phyloP scores from a whole-genome alignment of 2,797 vertebrate species.

The Xiphorhynchus erythropygius region DNA sequence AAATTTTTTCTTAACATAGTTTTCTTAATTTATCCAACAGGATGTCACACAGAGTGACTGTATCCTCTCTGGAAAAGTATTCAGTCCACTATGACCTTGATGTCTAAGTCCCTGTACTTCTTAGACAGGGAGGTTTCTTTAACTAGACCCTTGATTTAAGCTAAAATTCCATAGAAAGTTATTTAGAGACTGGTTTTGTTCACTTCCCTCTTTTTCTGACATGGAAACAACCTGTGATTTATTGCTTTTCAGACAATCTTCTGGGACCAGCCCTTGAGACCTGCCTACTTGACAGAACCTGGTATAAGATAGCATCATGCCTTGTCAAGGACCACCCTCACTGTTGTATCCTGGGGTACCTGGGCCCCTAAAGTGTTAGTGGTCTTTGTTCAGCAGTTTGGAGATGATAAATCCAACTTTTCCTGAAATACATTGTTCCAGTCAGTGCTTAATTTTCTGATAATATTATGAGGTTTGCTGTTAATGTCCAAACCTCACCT shows the following conservation, averaged over 20 bases:
- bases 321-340: neutral
- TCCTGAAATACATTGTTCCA: neutral
- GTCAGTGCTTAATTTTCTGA: neutral
- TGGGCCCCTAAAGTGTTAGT: neutral
- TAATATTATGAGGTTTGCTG: neutral
- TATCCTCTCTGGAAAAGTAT: neutral
- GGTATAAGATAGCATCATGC: fast-evolving
- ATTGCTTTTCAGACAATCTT: neutral
- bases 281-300: neutral
- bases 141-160: neutral
- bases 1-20: neutral
- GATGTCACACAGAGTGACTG: neutral
- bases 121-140: neutral
- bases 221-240: neutral
- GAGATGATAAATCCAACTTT: neutral
- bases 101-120: too few species aligned
- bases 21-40: neutral
- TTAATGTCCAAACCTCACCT: neutral
- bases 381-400: neutral
- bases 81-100: neutral
- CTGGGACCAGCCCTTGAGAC: neutral
- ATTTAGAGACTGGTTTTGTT: neutral
- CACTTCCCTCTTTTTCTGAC: neutral
- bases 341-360: neutral
- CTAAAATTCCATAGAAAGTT: neutral